phyloP scores from a whole-genome alignment of 2,113 vertebrate genomes.

The Podarcis muralis region DNA sequence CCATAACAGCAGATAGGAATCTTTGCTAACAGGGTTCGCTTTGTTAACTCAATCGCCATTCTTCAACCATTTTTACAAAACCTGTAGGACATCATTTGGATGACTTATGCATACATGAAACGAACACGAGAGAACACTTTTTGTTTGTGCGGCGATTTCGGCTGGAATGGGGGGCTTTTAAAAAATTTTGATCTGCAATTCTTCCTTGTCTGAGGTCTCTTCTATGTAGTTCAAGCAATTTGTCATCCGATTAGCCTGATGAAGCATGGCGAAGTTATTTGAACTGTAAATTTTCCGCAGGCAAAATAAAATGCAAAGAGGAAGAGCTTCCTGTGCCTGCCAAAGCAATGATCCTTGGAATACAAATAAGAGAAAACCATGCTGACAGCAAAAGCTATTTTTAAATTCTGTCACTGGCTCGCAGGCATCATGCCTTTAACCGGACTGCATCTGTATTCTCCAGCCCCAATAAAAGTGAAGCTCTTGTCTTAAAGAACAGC shows the following conservation, averaged over 20 bases:
- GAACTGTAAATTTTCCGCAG: conserved; percentile 80
- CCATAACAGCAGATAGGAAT: not conserved
- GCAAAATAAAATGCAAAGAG: conserved; percentile 80
- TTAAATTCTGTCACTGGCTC: conserved; percentile 71
- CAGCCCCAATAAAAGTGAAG: conserved; percentile 66
- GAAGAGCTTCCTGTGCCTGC: conserved; percentile 79
- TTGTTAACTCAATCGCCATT: conserved; percentile 49
- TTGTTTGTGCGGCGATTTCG: conserved; percentile 25
- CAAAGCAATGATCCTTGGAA: conserved; percentile 82
- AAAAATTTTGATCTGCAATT: conserved; percentile 56
- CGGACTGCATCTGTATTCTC: conserved; percentile 75
- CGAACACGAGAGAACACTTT: not conserved
- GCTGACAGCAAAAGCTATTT: conserved; percentile 85
- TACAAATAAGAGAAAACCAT: conserved; percentile 83
- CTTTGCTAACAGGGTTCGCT: conserved; percentile 50
- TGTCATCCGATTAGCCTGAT: conserved; percentile 78
- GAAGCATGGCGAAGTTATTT: conserved; percentile 77
- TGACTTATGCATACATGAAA: not conserved
- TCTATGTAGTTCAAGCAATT: conserved; percentile 76
- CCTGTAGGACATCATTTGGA: not conserved
- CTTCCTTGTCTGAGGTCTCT: conserved; percentile 70
- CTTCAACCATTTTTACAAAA: not conserved
- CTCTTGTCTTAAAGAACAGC: conserved; percentile 56
- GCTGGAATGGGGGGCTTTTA: conserved; percentile 39
- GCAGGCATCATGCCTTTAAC: conserved; percentile 67